These are phyloP conservation scores for Hyla sarda DNA, from an alignment of 2,113 vertebrate genomes.

Conservation along the genomic window DNA sequence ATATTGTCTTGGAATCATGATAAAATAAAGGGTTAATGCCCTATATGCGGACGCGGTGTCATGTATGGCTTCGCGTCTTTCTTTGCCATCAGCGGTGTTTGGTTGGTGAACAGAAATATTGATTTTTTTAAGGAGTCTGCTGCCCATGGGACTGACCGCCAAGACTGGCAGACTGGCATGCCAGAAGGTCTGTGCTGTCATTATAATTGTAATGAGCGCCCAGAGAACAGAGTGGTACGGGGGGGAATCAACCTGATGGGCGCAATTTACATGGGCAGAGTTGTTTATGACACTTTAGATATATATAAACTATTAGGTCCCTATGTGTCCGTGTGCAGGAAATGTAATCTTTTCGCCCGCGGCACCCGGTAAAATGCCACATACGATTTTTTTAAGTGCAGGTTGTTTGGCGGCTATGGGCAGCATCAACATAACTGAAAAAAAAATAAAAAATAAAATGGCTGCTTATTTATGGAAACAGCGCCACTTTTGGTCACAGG, in stretches of 20 bases:
- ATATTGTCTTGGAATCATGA: background rate
- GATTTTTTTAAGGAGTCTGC: constrained; percentile 18
- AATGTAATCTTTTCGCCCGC: constrained; percentile 9
- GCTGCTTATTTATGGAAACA: background rate
- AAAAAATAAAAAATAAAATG: background rate
- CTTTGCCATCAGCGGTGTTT: constrained; percentile 26
- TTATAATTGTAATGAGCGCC: constrained; percentile 23
- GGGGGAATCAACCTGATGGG: background rate
- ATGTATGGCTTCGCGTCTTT: background rate
- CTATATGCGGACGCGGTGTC: background rate
- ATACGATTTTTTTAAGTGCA: background rate
- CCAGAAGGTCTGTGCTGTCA: background rate
- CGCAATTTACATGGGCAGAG: background rate
- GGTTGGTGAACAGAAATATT: constrained; percentile 29
- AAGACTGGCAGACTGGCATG: background rate
- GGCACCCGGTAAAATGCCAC: background rate
- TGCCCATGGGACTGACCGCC: background rate
- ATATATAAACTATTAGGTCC: background rate
- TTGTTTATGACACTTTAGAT: background rate
- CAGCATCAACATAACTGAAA: background rate
- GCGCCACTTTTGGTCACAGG: background rate
- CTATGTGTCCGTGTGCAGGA: background rate
- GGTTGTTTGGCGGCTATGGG: background rate
- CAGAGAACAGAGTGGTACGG: background rate
- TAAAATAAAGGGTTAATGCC: background rate